Evolutionary conservation across 2,113 vertebrate species (phyloP).

Genomic region (Anolis carolinensis): DNA sequence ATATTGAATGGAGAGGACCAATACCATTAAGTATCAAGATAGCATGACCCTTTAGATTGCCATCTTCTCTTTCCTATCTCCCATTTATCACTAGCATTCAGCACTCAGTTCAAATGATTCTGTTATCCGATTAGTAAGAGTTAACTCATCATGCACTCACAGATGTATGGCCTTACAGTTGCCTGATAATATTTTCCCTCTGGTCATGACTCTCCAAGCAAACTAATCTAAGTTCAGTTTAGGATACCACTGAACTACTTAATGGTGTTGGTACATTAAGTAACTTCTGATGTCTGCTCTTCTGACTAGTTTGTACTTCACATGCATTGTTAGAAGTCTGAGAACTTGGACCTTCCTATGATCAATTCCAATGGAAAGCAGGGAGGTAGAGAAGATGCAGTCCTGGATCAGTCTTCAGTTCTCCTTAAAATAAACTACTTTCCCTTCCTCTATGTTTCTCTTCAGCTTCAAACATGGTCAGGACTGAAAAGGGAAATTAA

Average conservation of each 20-base stretch:
- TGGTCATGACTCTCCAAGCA: neutral
- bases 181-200: conserved; percentile 1
- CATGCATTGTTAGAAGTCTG: neutral
- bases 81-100: neutral
- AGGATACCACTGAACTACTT: neutral
- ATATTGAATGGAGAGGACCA: neutral
- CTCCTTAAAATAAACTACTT: conserved; percentile 16
- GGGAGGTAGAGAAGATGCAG: neutral
- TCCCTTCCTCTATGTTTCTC: conserved; percentile 47
- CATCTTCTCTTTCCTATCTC: neutral
- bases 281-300: neutral
- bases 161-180: neutral
- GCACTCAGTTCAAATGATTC: neutral
- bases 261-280: neutral
- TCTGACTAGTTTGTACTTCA: neutral
- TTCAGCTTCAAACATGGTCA: neutral
- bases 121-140: neutral
- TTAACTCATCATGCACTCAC: neutral
- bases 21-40: neutral
- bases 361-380: neutral
- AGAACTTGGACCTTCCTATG: neutral
- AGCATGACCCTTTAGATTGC: neutral
- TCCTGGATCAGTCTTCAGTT: conserved; percentile 31
- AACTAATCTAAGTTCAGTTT: neutral
- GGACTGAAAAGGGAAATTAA: neutral